Evolutionary conservation across 1,140 invertebrate genomes (phyloP).

Genomic region (Diprion similis): DNA sequence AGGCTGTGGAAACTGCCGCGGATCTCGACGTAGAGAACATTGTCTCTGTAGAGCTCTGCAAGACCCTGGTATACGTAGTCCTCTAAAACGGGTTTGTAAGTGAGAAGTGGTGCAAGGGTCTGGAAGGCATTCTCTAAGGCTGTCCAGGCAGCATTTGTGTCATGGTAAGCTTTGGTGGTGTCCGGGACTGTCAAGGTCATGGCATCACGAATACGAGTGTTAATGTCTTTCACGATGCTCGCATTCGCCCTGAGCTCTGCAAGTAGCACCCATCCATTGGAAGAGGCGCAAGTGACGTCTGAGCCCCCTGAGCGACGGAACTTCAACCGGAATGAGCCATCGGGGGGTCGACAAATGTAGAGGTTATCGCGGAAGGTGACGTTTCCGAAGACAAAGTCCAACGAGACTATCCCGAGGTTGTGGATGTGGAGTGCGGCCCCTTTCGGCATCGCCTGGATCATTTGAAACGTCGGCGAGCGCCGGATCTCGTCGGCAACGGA

Average conservation of each 20-base stretch:
- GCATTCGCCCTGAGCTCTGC: conserved; percentile 59
- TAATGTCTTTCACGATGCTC: not conserved
- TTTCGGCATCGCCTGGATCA: conserved; percentile 76
- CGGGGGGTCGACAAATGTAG: conserved; percentile 67
- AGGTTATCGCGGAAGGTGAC: conserved; percentile 74
- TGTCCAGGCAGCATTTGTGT: conserved; percentile 72
- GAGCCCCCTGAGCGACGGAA: conserved; percentile 51
- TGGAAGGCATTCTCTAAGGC: conserved; percentile 71
- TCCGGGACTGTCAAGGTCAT: conserved; percentile 69
- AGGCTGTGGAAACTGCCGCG: conserved; percentile 64
- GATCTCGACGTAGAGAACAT: conserved; percentile 82
- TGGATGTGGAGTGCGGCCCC: conserved; percentile 78
- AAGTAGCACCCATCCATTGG: conserved; percentile 63
- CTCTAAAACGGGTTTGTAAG: conserved; percentile 75
- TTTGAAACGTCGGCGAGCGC: conserved; percentile 70
- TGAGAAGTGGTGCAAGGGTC: conserved; percentile 67
- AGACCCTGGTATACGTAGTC: conserved; percentile 76
- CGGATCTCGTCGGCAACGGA: conserved; percentile 67
- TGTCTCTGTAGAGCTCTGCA: conserved; percentile 76
- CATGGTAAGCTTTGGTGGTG: conserved; percentile 67
- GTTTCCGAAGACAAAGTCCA: conserved; percentile 71
- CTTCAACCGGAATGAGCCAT: conserved; percentile 29
- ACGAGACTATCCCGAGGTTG: conserved; percentile 69
- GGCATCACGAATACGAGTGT: conserved; percentile 39
- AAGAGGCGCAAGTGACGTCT: conserved; percentile 38